Base-by-base conservation (phyloP, 2,888 invertebrate genomes). In the Cheilosia scutellata region DNA sequence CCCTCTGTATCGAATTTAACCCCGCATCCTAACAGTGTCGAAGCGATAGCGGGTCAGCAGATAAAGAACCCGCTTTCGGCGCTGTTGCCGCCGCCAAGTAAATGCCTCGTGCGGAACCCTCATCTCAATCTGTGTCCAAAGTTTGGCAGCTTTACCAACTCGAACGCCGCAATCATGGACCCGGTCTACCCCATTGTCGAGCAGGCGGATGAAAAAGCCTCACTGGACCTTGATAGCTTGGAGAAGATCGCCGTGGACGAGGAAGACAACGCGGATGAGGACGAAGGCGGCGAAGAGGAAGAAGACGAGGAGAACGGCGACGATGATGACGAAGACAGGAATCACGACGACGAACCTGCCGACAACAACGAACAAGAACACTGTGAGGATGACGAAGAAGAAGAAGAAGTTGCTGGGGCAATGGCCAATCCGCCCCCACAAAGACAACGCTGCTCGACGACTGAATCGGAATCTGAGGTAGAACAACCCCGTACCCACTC, bases 21-120 rank as follows among this genome's bases (percentile, higher is more conserved):
- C n/a, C 95, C 96, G 20, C 96, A 96, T 92, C 96, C 96, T 0
- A 96, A 96, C 89, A 96, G 96, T 90, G 95, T 96, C 55, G 96
- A 96, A 91, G 95, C 96, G 5, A 96, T 96, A 44, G 90, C 90
- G 60, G 95, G 95, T 0, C 95, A 94, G 89, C 94, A 94, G 57
- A 92, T 95, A n/a, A 94, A 95, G 88, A 95, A 95, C 91, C 95
- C 95, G 4, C 93, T 94, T 89, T 94, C 93, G 84, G 94, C 94
- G 3, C 93, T 94, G 1, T 93, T 95, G 82, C 95, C 95, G 20
- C 95, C 95, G 6, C 95, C 95, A 25, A 95, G 95, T 89, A 95
- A 95, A 89, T 94, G 95, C 89, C 92, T 96, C 72, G 95, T 95
- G 3, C 93, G 96, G 7, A 96, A 96, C 86, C 95, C 95, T 49